These are phyloP conservation scores for Zaprionus lachaisei DNA, from an alignment of 1,140 invertebrate species.

Conservation along the genomic window DNA sequence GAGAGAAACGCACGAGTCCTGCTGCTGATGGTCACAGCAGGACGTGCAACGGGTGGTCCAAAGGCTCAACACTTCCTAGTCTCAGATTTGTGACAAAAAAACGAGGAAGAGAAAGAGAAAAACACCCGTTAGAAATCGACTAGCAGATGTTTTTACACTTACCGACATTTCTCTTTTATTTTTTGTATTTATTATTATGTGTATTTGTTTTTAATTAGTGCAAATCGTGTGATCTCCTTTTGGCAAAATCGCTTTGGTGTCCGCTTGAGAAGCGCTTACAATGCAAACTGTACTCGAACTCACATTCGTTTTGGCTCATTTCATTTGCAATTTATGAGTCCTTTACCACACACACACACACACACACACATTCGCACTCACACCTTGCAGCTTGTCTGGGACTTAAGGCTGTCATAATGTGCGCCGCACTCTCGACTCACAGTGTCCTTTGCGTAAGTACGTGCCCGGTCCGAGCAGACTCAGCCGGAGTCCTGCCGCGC, in stretches of 20 bases:
- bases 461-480: constrained; percentile 43
- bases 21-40: constrained; percentile 49
- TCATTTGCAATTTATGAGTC: constrained; percentile 83
- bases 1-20: constrained; percentile 66
- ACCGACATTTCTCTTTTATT: constrained; percentile 25
- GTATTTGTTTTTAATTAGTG: constrained; percentile 81
- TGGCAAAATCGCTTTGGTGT: constrained; percentile 20
- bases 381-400: constrained; percentile 62
- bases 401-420: constrained; percentile 68
- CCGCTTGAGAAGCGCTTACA: neutral
- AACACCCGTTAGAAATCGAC: constrained; percentile 41
- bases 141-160: constrained; percentile 61
- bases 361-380: constrained; percentile 24
- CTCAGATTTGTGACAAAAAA: constrained; percentile 51
- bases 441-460: constrained; percentile 58
- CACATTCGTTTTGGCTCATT: constrained; percentile 82
- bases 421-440: neutral
- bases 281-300: constrained; percentile 23
- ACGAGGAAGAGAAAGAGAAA: neutral
- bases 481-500: constrained; percentile 54
- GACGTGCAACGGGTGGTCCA: constrained; percentile 72
- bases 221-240: constrained; percentile 46
- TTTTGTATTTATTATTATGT: constrained; percentile 46
- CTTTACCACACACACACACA: constrained; percentile 6
- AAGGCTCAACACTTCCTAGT: constrained; percentile 68